A percentile compares a stretch with the other conserved stretches of the same genome.
phyloP scores from a whole-genome alignment of 30 jellyfish, hydroid and myxozoan species.

The Aurelia sp. region DNA sequence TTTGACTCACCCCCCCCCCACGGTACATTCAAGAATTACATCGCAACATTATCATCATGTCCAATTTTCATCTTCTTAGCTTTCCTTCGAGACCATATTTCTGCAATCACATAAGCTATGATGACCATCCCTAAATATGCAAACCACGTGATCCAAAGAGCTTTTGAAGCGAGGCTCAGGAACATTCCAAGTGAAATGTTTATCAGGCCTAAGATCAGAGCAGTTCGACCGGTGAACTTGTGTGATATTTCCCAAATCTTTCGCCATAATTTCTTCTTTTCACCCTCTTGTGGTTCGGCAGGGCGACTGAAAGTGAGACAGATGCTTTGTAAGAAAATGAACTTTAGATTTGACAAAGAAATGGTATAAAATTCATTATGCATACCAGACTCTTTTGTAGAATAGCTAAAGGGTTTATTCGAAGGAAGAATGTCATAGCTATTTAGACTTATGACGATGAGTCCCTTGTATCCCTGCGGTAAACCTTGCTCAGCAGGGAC shows the following conservation, averaged over 20 bases:
- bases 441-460: no score
- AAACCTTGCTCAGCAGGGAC: no score
- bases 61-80: slow-evolving; percentile 2
- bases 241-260: slow-evolving; percentile 73
- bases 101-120: slow-evolving; percentile 42
- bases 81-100: slow-evolving; percentile 3
- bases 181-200: slow-evolving; percentile 68
- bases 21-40: background rate
- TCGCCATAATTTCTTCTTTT: slow-evolving; percentile 58
- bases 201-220: slow-evolving; percentile 45
- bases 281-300: slow-evolving; percentile 55
- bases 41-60: slow-evolving; percentile 1
- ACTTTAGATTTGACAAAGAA: background rate
- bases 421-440: no score
- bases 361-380: no score
- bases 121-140: slow-evolving; percentile 28
- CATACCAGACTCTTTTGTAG: no score
- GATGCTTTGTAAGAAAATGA: background rate
- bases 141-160: slow-evolving; percentile 65
- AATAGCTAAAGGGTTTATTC: no score
- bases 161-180: slow-evolving; percentile 47
- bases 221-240: slow-evolving; percentile 57
- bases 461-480: no score
- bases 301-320: slow-evolving; percentile 55
- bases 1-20: background rate